These are phyloP conservation scores for Siphonodentalium dalli DNA, from an alignment of 2,888 invertebrate species.

Conservation along the genomic window DNA sequence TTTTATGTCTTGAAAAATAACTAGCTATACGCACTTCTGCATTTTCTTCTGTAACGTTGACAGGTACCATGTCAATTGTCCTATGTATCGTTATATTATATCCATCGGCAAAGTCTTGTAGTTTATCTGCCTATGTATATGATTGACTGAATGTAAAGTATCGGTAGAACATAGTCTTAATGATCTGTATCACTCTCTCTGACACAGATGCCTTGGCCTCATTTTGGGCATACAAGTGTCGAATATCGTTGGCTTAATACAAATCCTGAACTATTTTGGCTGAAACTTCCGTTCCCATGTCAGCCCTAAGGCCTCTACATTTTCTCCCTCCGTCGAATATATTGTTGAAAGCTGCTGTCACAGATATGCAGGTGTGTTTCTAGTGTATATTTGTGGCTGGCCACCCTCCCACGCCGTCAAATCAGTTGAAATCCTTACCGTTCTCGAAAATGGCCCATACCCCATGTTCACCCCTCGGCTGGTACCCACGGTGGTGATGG, in stretches of 20 bases:
- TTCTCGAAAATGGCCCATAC: too few species aligned
- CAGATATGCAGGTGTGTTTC: too few species aligned
- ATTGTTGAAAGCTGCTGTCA: constrained; percentile 22
- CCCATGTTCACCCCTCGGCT: too few species aligned
- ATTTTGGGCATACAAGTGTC: too few species aligned
- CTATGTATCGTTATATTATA: constrained; percentile 34
- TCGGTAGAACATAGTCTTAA: constrained; percentile 19
- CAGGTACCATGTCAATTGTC: constrained; percentile 30
- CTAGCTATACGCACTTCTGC: constrained; percentile 22
- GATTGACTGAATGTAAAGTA: constrained; percentile 26
- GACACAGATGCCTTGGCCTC: background rate
- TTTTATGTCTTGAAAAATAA: constrained; percentile 15
- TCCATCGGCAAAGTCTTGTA: constrained; percentile 24
- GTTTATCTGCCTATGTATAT: constrained; percentile 19
- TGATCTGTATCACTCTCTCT: constrained; percentile 24
- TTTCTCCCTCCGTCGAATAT: constrained; percentile 19
- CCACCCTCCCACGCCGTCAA: too few species aligned
- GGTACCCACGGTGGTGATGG: too few species aligned
- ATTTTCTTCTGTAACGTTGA: constrained; percentile 20
- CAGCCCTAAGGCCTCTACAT: constrained; percentile 19
- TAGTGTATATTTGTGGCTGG: too few species aligned
- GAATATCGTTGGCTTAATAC: constrained; percentile 15
- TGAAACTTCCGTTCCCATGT: constrained; percentile 30
- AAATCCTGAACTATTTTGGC: constrained; percentile 26
- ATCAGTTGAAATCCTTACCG: too few species aligned